These are phyloP conservation scores for Rhodinocichla rosea DNA, from an alignment of 2,113 vertebrate genomes.

Conservation along the genomic window DNA sequence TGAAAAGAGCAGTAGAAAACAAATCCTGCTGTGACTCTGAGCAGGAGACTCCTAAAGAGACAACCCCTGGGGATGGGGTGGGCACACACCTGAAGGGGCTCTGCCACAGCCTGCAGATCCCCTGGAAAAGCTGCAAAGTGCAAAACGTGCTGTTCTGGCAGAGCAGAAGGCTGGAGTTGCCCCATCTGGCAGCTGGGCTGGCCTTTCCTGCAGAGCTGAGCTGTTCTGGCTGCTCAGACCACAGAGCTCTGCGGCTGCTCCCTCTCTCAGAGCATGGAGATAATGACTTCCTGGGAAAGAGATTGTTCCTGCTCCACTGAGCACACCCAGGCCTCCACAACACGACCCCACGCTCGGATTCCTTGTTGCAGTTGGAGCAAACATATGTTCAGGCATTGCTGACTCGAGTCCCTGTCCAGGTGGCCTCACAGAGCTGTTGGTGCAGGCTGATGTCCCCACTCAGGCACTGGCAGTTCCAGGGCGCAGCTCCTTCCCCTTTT, in stretches of 20 bases:
- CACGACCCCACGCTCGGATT: background rate
- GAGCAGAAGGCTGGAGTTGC: background rate
- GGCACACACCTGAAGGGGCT: background rate
- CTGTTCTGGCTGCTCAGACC: background rate
- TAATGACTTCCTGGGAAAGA: background rate
- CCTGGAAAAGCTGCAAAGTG: background rate
- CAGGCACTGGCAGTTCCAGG: background rate
- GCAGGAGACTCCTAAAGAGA: background rate
- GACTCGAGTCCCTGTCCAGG: background rate
- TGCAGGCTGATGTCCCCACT: background rate
- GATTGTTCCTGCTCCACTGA: conserved; percentile 9
- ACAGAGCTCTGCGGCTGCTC: background rate
- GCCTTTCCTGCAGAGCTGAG: background rate
- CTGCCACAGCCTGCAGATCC: background rate
- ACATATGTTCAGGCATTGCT: background rate
- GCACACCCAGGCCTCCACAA: background rate
- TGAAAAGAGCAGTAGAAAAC: background rate
- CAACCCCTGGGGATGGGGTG: background rate
- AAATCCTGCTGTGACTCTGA: background rate
- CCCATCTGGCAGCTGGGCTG: background rate
- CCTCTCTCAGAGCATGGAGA: background rate
- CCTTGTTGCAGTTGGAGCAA: background rate
- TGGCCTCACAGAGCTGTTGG: background rate
- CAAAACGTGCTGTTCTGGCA: background rate
- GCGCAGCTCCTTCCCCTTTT: background rate